Evolutionary conservation across 2,888 invertebrate genomes (phyloP), one percentile per base, ranked within the genome.

Genomic region (Schizaphis graminum): DNA sequence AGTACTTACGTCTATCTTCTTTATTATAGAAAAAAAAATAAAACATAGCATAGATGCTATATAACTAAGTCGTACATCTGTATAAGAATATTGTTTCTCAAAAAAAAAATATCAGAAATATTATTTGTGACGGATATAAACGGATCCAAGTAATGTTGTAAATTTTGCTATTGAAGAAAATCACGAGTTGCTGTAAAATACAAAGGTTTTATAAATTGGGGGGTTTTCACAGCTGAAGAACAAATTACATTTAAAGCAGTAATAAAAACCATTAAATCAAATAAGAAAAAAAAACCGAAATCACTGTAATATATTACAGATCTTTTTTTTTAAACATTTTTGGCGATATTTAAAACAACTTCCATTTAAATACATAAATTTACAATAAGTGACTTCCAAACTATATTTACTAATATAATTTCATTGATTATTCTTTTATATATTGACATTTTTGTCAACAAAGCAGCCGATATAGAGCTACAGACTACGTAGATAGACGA

Each of bases 81-180:
- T n/a, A n/a, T 13, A 13, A 1, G 5, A 67, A 67, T n/a, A 35
- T 67, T 16, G 67, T 67, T 67, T 67, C n/a, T n/a, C n/a, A 67
- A 67, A n/a, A 61, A 67, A n/a, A 61, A 67, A 67, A 67, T n/a
- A n/a, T 16, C 67, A 67, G n/a, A 67, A 67, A 67, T 67, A 67
- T 67, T n/a, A 67, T 67, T 16, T 67, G n/a, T n/a, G 16, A 7
- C 5, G 16, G 67, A 16, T n/a, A 67, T 67, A 67, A 67, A 67
- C n/a, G 4, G n/a, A n/a, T 67, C n/a, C 16, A 67, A 67, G 16
- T 67, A 67, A 67, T 13, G n/a, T 16, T n/a, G 67, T 67, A 67
- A 67, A 16, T 67, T 16, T 67, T 67, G 67, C n/a, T n/a, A 1
- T 67, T 67, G 67, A 67, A n/a, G 16, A 67, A 67, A 67, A 67